These are phyloP conservation scores for Elaphurus davidianus DNA, from an alignment of 2,113 vertebrate genomes.

Conservation along the genomic window DNA sequence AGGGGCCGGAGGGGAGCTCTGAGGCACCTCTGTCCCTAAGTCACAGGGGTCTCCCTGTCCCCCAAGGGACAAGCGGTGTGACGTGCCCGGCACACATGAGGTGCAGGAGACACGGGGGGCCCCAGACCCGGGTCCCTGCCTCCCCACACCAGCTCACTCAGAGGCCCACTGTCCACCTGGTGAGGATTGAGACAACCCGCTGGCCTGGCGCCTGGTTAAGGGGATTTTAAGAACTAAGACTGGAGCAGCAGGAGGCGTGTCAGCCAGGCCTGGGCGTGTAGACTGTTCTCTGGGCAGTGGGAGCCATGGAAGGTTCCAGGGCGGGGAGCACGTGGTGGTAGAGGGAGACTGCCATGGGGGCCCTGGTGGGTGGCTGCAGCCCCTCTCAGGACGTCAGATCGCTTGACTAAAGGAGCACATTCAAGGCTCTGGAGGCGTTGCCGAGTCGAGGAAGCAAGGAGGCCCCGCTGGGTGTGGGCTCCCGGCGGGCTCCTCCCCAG, in stretches of 20 bases:
- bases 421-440: background rate
- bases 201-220: background rate
- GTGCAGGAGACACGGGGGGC: accelerated
- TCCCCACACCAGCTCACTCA: too few relatives aligned
- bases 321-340: accelerated
- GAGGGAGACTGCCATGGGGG: too few relatives aligned
- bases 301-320: background rate
- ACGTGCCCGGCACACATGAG: background rate
- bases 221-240: background rate
- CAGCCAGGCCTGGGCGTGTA: background rate
- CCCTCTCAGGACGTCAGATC: background rate
- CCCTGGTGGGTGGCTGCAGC: background rate
- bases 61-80: accelerated
- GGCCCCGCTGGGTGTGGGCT: background rate
- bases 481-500: too few relatives aligned
- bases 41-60: background rate
- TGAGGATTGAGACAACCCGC: background rate
- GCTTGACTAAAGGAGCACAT: background rate
- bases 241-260: background rate
- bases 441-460: accelerated
- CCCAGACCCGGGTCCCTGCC: background rate
- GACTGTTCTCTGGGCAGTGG: background rate
- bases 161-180: accelerated
- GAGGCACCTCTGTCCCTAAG: accelerated
- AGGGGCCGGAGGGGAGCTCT: accelerated